phyloP scores from a whole-genome alignment of 1,140 invertebrate species.

The Contarinia nasturtii region DNA sequence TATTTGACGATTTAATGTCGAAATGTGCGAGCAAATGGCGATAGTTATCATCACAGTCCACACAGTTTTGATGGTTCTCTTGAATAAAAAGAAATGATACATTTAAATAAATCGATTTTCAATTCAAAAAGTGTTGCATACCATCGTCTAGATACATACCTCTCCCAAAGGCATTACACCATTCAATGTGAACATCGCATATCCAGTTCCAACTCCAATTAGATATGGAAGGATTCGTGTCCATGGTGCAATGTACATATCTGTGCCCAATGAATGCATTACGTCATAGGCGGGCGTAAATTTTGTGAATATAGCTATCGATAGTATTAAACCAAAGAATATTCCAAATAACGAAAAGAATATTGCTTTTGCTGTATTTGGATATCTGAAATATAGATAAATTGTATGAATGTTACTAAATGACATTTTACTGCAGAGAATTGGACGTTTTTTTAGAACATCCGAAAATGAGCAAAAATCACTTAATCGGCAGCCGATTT shows the following conservation, averaged over 20 bases:
- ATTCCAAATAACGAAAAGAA: slow-evolving; percentile 7
- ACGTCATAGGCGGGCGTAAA: slow-evolving; percentile 20
- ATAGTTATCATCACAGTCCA: slow-evolving; percentile 14
- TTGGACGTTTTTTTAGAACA: neutral
- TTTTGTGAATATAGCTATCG: slow-evolving; percentile 11
- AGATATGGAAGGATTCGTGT: slow-evolving; percentile 19
- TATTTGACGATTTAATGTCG: slow-evolving; percentile 17
- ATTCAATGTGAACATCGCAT: slow-evolving; percentile 11
- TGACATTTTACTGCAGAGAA: neutral
- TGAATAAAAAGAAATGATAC: neutral
- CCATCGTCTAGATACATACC: slow-evolving; percentile 6
- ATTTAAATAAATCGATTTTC: neutral
- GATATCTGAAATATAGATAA: no score
- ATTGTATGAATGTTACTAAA: neutral
- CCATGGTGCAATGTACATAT: slow-evolving; percentile 19
- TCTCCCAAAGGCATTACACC: slow-evolving; percentile 3
- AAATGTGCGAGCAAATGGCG: slow-evolving; percentile 15
- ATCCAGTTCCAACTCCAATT: slow-evolving; percentile 15
- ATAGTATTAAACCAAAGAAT: slow-evolving; percentile 13
- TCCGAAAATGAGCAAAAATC: neutral
- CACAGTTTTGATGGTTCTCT: slow-evolving; percentile 2
- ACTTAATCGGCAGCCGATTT: neutral
- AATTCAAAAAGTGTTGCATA: neutral
- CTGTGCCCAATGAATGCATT: slow-evolving; percentile 13
- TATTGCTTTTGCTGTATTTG: slow-evolving; percentile 8